Evolutionary conservation across 2,797 vertebrate species (phyloP), one percentile per base, ranked within the genome.

Genomic region (Falco columbarius): DNA sequence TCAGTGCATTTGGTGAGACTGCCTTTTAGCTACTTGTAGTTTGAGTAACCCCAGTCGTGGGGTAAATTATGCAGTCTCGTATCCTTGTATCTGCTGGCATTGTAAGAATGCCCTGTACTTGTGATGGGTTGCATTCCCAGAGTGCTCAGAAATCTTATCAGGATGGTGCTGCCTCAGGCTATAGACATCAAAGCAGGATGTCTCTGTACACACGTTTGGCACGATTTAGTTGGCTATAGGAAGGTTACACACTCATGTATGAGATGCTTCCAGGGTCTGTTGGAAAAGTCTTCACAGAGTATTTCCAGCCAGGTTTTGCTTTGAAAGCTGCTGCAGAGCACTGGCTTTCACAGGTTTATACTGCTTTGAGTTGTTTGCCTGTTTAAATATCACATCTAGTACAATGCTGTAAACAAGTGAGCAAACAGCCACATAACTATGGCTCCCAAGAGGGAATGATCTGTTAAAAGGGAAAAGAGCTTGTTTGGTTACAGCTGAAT

Each of bases 401-500:
- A 51, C 44, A 81, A 46, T 58, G 58, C 55, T 79, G 89, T 96
- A 96, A 96, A 96, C 91, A 93, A 96, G 82, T 27, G 79, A 95
- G 82, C 67, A 94, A 97, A 93, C 79, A 92, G 77, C 55, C 58
- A 61, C 71, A n/a, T 62, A 89, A 86, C 38, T 77, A 3, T 56
- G 44, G 32, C 59, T 92, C 90, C 80, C 95, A 86, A 49, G 82
- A 75, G 86, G 86, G 71, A 73, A 73, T 29, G 58, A 81, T 89
- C 73, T 96, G 49, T 95, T 92, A 80, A 63, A 89, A 89, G 49
- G 80, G 67, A 77, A 92, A 93, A 97, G 92, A 20, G 47, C 76
- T 89, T 92, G 75, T 88, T 90, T 95, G 72, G 81, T 91, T 86
- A 84, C 74, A 96, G 95, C 74, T 81, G 87, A 95, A 87, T 94